Evolutionary conservation across 2,888 invertebrate genomes (phyloP), one percentile per base, ranked within the genome.

Genomic region (Synergus laeviventris): DNA sequence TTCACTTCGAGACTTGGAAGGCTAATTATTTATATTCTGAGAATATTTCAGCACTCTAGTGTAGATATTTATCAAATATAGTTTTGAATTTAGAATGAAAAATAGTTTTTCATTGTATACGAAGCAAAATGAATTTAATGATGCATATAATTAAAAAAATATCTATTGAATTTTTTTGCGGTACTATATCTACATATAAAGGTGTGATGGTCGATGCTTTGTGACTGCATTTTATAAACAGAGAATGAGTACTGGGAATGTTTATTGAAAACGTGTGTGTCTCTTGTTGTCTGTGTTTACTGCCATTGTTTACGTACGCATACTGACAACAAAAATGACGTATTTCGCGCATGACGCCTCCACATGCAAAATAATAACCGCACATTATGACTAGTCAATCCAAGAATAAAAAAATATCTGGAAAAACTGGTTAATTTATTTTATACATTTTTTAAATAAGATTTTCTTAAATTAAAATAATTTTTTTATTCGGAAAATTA

Each of bases 261-360:
- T 45, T 24, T 2, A 66, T 45, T 45, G 21, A 66, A 42, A 66
- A 7, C 21, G 39, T 31, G 16, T 66, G 45, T 45, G 24, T 12
- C n/a, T 18, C 16, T 66, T 42, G 21, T 45, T 66, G 24, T 45
- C 66, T 45, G 24, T 45, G 24, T 42, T 66, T 66, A 24, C 42
- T 24, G 45, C 5, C 9, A 14, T 45, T 66, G 24, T 66, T 66
- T 66, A 24, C 66, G 66, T 66, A 66, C 42, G 45, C 45, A 24
- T 16, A 66, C 24, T 66, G 66, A 66, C 31, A 66, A 31, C 45
- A 45, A 66, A 45, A 66, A 45, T 66, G 66, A 66, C 66, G 66
- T 45, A 45, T 24, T 45, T 42, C 45, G 21, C 42, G 14, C 21
- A 45, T 45, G 66, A 66, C 66, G 66, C 66, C 45, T 66, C 24